phyloP scores from a whole-genome alignment of 2,113 vertebrate genomes.

The Hemibagrus wyckioides region DNA sequence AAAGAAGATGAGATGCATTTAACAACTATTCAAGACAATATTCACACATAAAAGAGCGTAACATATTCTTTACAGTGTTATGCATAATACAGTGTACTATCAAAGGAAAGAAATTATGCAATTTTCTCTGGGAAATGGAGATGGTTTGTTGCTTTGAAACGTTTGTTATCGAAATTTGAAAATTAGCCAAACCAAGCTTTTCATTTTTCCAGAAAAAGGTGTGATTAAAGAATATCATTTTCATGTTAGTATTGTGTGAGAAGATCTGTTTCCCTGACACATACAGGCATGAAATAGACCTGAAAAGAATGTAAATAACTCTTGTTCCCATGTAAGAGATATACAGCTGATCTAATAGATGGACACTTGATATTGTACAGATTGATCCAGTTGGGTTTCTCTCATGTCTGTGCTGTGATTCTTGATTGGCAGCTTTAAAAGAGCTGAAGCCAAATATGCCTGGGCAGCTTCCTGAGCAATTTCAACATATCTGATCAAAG shows the following conservation, averaged over 20 bases:
- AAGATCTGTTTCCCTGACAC: conserved; percentile 20
- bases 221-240: background rate
- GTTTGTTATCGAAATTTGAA: background rate
- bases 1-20: background rate
- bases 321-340: conserved; percentile 40
- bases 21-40: background rate
- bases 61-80: background rate
- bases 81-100: background rate
- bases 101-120: background rate
- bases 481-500: conserved; percentile 50
- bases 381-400: conserved; percentile 47
- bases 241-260: background rate
- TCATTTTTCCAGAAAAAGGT: background rate
- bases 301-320: conserved; percentile 54
- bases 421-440: conserved; percentile 51
- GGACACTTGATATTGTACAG: conserved; percentile 48
- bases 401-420: conserved; percentile 26
- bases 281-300: conserved; percentile 8
- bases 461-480: conserved; percentile 52
- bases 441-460: conserved; percentile 30
- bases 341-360: conserved; percentile 39
- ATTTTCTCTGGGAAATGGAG: background rate
- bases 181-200: background rate
- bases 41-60: background rate
- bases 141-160: background rate